These are phyloP conservation scores for Drosophila lacteicornis DNA, from an alignment of 1,140 invertebrate genomes.

Conservation along the genomic window DNA sequence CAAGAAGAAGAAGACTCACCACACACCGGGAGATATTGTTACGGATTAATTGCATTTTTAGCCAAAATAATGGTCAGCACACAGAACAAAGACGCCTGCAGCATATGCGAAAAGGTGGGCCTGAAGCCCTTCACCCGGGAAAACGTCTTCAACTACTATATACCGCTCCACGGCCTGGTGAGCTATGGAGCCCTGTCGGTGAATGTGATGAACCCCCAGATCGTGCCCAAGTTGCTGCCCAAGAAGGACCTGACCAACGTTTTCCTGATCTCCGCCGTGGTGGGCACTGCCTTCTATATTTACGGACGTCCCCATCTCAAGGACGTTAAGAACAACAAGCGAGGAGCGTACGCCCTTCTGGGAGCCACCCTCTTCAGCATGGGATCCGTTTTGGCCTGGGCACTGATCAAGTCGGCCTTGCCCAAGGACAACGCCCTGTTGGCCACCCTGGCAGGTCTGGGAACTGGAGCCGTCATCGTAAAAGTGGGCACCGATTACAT, in stretches of 20 bases:
- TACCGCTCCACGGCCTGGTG: constrained; percentile 87
- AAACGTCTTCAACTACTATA: constrained; percentile 88
- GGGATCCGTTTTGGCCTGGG: constrained; percentile 90
- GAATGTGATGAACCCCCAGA: constrained; percentile 89
- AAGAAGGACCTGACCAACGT: constrained; percentile 85
- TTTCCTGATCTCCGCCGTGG: constrained; percentile 87
- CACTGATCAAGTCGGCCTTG: constrained; percentile 88
- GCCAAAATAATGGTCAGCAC: constrained; percentile 65
- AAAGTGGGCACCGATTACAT: constrained; percentile 87
- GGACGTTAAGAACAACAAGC: constrained; percentile 83
- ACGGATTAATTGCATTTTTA: constrained; percentile 58
- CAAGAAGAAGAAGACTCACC: constrained; percentile 58
- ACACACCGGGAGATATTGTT: constrained; percentile 23
- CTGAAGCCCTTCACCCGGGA: constrained; percentile 87
- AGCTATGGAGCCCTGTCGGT: constrained; percentile 88
- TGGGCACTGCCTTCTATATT: constrained; percentile 88
- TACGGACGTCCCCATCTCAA: constrained; percentile 87
- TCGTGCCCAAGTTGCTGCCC: constrained; percentile 86
- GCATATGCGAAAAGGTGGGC: constrained; percentile 85
- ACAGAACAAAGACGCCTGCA: constrained; percentile 60
- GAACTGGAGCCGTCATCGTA: constrained; percentile 87
- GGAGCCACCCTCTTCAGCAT: constrained; percentile 89
- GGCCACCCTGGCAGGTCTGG: constrained; percentile 87
- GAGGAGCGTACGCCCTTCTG: constrained; percentile 87
- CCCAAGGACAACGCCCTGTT: constrained; percentile 88